Conservation (phyloP, 2,888 invertebrate genomes). For the Strigamia maritima region DNA sequence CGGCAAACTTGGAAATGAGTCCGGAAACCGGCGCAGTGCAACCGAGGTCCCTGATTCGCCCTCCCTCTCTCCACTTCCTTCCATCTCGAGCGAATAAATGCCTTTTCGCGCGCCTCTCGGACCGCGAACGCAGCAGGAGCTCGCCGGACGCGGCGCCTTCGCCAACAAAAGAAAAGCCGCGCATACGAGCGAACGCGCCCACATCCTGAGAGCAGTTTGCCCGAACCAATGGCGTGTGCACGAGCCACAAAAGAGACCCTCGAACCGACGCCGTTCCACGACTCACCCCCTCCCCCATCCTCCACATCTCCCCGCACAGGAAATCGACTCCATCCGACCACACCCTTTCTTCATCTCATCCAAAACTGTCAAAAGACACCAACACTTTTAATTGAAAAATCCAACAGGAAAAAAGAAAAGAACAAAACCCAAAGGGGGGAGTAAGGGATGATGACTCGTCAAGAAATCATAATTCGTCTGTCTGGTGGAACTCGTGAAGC, state of each 20-base stretch:
- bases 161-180: neutral
- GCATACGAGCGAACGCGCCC: neutral
- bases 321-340: constrained; percentile 4
- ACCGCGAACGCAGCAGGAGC: neutral
- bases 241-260: neutral
- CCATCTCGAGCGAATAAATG: neutral
- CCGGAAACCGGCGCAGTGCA: neutral
- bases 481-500: no score
- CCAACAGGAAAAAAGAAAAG: no score
- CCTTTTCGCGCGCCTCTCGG: neutral
- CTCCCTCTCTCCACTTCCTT: neutral
- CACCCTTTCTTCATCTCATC: neutral
- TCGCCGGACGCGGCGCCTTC: neutral
- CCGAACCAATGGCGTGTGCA: constrained; percentile 4
- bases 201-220: constrained; percentile 4
- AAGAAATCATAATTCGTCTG: no score
- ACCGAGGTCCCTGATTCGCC: neutral
- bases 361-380: neutral
- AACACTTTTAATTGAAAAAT: neutral
- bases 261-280: neutral
- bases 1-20: neutral
- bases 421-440: no score
- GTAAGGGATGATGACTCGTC: no score
- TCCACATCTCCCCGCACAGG: neutral
- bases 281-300: neutral